phyloP scores from a whole-genome alignment of 2,113 vertebrate genomes.

The Tursiops truncatus region DNA sequence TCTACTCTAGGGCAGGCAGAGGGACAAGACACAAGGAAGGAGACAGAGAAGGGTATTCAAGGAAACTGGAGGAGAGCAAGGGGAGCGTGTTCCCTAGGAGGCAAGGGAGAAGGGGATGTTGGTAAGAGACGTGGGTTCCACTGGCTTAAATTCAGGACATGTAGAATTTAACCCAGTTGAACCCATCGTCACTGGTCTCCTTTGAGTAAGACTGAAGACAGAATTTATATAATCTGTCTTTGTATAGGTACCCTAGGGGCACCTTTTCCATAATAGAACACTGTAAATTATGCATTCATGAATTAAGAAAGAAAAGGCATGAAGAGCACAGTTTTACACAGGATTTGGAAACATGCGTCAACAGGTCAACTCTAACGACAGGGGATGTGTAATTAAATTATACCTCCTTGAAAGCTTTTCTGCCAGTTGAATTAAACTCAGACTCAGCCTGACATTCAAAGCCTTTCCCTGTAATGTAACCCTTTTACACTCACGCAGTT shows the following conservation, averaged over 20 bases:
- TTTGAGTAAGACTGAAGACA: neutral
- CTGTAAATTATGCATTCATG: constrained; percentile 12
- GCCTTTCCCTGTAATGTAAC: neutral
- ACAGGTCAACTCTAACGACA: neutral
- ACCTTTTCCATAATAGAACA: neutral
- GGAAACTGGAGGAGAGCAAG: neutral
- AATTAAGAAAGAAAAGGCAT: neutral
- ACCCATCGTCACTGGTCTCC: neutral
- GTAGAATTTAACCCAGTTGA: neutral
- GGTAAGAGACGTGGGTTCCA: neutral
- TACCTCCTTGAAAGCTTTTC: neutral
- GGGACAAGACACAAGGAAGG: neutral
- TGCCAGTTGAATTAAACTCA: neutral
- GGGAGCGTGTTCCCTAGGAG: neutral
- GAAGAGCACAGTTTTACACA: neutral
- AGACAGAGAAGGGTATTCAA: neutral
- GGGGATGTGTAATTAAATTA: neutral
- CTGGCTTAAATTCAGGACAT: neutral
- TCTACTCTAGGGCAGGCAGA: neutral
- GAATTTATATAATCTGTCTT: neutral
- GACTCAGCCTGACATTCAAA: neutral
- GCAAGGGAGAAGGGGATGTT: neutral
- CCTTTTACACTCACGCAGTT: neutral
- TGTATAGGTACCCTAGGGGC: neutral
- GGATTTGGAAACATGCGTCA: constrained; percentile 4